Evolutionary conservation across 2,888 invertebrate genomes (phyloP), one percentile per base, ranked within the genome.

Genomic region (Spodoptera picta): DNA sequence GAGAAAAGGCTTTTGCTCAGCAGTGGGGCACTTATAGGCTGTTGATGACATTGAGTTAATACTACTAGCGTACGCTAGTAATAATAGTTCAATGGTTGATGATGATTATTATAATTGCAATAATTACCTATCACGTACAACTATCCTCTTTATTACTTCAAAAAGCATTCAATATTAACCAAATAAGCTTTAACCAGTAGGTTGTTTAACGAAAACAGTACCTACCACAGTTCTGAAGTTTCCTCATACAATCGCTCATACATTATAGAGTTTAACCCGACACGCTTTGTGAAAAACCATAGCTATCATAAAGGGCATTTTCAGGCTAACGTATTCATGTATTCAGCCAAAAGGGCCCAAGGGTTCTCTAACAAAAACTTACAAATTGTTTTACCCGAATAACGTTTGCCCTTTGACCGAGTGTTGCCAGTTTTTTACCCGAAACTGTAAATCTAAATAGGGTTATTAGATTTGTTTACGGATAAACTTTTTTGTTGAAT

Each of bases 321-420:
- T 75, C 73, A 67, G 70, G 56, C 81, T 83, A 84, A 87, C 79
- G 70, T 89, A 88, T 88, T 89, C 88, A 88, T 88, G 82, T 84
- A 87, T 89, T 85, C 85, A 83, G 67, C 74, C 80, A 65, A 81
- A 83, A 74, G 74, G 83, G 80, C 82, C 79, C 68, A 63, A 68
- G 83, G 82, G 84, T 80, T 81, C 67, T 64, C 75, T 75, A 73
- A 81, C 85, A 90, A 87, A 89, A 87, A 89, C 87, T 87, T 88
- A 83, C 87, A 88, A 90, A 90, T 89, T 87, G 89, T 90, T 91
- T 88, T 87, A 82, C 78, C 64, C 75, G 77, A 83, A 85, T 82
- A 84, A 82, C 81, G 82, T 76, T 84, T 81, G 83, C 81, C 83
- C 84, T 85, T 84, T 85, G 84, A 82, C 84, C 82, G 76, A 76